Evolutionary conservation across 2,888 invertebrate species (phyloP), one percentile per base, ranked within the genome.

Genomic region (Philaethria dido): DNA sequence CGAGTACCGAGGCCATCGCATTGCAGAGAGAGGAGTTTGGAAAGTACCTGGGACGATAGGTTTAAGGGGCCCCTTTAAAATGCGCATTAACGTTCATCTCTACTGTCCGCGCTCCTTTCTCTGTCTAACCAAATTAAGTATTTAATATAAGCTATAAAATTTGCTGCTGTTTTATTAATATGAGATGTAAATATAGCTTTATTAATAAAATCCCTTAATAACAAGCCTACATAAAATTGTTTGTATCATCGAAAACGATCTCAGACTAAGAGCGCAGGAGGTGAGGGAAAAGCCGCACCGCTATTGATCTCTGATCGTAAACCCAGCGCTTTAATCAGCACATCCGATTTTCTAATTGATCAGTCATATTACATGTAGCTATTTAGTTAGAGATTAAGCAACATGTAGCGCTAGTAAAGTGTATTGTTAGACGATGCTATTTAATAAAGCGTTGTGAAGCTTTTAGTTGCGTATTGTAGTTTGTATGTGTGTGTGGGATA

Each of bases 241-340:
- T 86, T 83, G 87, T 57, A 42, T 25, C 39, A 39, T 57, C 22
- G 22, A 25, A 42, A 9, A n/a, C 25, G 39, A 57, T n/a, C 57
- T 87, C 88, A 87, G 86, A 85, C 84, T 86, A 83, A 77, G 68
- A 64, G 69, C 67, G 75, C 75, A n/a, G n/a, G 79, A 78, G 80
- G 76, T 69, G 70, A 72, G 77, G 79, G 80, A 79, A 74, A 75
- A 74, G 84, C 82, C 84, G 83, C 86, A 80, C 74, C 84, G 88
- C 86, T 89, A 89, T 89, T 81, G 88, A 89, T 88, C 86, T 76
- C 68, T n/a, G 13, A 29, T 22, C 59, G 50, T 59, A 18, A 42
- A 48, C 64, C 64, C 63, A 86, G 82, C 87, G 80, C 75, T 80
- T 74, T 62, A 62, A 80, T 64, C 81, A 80, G 80, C 81, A 57